These are phyloP conservation scores for Acrocephalus kingi DNA, from an alignment of 2,113 vertebrate species.

Conservation along the genomic window DNA sequence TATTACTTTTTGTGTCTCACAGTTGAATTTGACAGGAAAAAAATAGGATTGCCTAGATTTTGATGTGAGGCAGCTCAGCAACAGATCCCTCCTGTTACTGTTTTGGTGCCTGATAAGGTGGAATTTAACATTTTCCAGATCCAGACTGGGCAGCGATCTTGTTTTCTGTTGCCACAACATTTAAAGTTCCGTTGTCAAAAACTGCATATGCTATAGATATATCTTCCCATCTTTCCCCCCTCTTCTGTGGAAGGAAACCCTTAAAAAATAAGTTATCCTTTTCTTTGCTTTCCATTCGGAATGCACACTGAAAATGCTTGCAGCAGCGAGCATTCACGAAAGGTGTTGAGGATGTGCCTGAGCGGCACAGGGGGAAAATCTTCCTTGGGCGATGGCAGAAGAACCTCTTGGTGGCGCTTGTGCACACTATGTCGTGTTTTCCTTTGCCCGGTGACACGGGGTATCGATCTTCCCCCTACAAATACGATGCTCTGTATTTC, in stretches of 20 bases:
- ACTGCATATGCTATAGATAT: not conserved
- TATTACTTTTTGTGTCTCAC: not conserved
- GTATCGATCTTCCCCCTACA: not conserved
- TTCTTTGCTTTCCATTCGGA: not conserved
- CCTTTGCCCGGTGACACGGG: not conserved
- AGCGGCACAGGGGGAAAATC: not conserved
- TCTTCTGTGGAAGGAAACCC: not conserved
- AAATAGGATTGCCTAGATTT: not conserved
- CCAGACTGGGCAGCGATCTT: not conserved
- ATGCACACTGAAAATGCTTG: not conserved
- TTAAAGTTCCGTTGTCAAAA: not conserved
- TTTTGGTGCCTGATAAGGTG: conserved; percentile 37
- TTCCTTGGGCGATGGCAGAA: not conserved
- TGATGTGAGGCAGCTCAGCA: not conserved
- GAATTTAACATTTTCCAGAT: conserved; percentile 51
- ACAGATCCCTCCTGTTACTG: not conserved
- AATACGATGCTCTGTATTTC: fast-evolving
- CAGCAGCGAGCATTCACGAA: fast-evolving
- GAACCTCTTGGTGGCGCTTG: conserved; percentile 14
- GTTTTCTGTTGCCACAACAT: not conserved
- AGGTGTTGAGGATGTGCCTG: not conserved
- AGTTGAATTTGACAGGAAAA: not conserved
- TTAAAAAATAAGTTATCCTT: not conserved
- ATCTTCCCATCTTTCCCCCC: not conserved
- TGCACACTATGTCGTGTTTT: not conserved